phyloP scores from a whole-genome alignment of 2,113 vertebrate genomes.

The Probosciger aterrimus region DNA sequence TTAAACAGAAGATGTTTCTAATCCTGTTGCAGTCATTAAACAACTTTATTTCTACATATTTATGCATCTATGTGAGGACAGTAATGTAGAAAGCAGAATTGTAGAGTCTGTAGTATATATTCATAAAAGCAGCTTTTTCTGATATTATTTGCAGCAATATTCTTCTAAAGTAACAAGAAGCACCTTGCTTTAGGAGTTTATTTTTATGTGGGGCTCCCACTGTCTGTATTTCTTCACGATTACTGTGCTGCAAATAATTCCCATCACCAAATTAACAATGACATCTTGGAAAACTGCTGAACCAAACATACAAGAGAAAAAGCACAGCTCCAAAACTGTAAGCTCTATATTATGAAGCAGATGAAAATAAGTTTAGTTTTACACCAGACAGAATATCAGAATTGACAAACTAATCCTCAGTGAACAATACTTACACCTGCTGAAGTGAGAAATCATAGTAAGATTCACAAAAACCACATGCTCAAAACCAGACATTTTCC shows the following conservation, averaged over 20 bases:
- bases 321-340: neutral
- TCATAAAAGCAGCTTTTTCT: neutral
- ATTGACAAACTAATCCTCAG: neutral
- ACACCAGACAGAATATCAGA: neutral
- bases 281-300: neutral
- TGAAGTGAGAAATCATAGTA: neutral
- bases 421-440: neutral
- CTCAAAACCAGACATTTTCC: neutral
- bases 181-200: neutral
- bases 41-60: neutral
- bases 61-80: neutral
- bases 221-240: neutral
- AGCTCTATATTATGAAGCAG: neutral
- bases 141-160: neutral
- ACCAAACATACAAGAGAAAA: neutral
- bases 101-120: neutral
- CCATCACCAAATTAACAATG: neutral
- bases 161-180: neutral
- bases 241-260: neutral
- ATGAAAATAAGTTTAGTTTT: constrained; percentile 2
- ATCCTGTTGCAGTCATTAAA: neutral
- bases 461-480: neutral
- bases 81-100: neutral
- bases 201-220: neutral
- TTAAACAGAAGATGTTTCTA: neutral